Evolutionary conservation across 2,797 vertebrate species (phyloP), one percentile per base, ranked within the genome.

Genomic region (Heteromormyrus szaboi): DNA sequence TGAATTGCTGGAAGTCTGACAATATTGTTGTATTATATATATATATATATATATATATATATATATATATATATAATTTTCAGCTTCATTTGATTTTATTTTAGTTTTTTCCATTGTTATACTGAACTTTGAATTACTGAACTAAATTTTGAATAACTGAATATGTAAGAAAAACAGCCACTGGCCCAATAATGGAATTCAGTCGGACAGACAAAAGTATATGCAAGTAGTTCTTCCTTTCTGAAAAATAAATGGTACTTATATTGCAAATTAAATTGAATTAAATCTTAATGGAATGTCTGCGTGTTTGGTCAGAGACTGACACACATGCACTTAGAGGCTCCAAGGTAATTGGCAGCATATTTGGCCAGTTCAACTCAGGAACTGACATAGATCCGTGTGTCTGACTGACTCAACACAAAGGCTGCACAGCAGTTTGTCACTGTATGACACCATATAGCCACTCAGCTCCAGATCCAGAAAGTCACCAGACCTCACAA

Each of bases 221-320:
- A 68, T 29, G 11, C 11, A 33, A 68, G 9, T 29, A 65, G 9
- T 29, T 65, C 59, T 65, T 65, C 59, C 59, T 29, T 65, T 29
- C 59, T 65, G 59, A 11, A 29, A 25, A 65, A 29, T 17, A 62
- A 95, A 95, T 94, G 95, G 93, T 93, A 96, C 94, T 68, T 33
- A 68, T 68, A 4, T 11, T 68, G 62, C 62, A 68, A 14, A 68
- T 68, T 68, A 29, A 68, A 68, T 4, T 68, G 0, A 29, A 29
- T 12, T 29, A 92, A 94, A 93, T 93, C 94, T 94, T 96, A 95
- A 94, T 94, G 96, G 95, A 96, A 96, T 96, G 95, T 96, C 96
- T 96, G 95, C 95, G 95, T 95, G 95, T 96, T 95, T 96, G 95
- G 96, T 95, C 95, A 95, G 96, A 95, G 94, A 95, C 94, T 96